Conservation (phyloP, 2,797 vertebrate species). For the Myotis pilosus region DNA sequence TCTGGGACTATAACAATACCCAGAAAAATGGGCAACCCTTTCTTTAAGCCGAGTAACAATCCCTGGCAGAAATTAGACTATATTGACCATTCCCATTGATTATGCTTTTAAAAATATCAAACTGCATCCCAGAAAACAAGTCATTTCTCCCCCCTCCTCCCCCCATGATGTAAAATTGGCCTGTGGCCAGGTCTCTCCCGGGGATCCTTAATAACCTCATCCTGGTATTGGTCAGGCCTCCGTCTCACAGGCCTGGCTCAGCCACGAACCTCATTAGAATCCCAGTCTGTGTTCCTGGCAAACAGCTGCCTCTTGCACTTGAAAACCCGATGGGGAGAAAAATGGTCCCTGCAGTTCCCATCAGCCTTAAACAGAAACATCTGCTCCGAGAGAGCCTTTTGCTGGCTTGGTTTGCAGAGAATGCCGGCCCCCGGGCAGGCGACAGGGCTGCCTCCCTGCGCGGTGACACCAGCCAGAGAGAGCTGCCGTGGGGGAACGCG, state of each 20-base stretch:
- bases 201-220: conserved; percentile 58
- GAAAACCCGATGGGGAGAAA: conserved; percentile 66
- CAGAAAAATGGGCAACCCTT: background rate
- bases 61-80: background rate
- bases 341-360: conserved; percentile 64
- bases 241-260: background rate
- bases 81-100: background rate
- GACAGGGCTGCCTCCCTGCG: background rate
- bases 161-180: conserved; percentile 15
- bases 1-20: background rate
- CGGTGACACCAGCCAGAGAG: conserved; percentile 1
- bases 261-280: conserved; percentile 37
- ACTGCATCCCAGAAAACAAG: background rate
- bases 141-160: background rate
- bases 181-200: conserved; percentile 36
- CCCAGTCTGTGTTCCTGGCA: conserved; percentile 68
- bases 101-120: background rate
- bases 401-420: conserved; percentile 57
- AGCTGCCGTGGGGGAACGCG: background rate
- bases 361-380: conserved; percentile 80
- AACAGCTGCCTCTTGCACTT: conserved; percentile 70
- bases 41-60: background rate
- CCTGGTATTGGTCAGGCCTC: conserved; percentile 52
- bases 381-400: conserved; percentile 64
- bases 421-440: background rate